Evolutionary conservation across 2,113 vertebrate genomes (phyloP), one percentile per base, ranked within the genome.

Genomic region (Ceratotherium simum): DNA sequence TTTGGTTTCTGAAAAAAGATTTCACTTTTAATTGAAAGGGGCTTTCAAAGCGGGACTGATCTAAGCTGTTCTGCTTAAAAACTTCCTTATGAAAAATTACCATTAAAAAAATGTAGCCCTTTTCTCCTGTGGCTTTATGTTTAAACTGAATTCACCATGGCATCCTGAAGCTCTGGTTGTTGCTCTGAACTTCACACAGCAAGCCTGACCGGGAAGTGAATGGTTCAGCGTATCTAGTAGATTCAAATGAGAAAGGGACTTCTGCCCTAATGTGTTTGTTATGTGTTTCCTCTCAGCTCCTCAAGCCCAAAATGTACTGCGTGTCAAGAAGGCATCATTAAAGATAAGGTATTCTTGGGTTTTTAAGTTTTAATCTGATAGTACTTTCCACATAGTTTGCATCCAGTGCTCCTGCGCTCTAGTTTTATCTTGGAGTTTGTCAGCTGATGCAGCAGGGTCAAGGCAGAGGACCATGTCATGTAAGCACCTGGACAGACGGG

Each of bases 251-350:
- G 39, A 46, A 48, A 16, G 16, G 20, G 69, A 12, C 82, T 33
- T 10, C 7, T 11, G 0, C 85, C 80, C 97, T 96, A 82, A 94
- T 69, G 13, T 13, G 46, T 67, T 18, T 94, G 0, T 21, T 93
- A 23, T 98, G 60, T 94, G 97, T 98, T 97, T 97, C 51, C 75
- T 87, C 94, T 56, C 96, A 99, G 99, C 98, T 98, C 98, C 56
- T 87, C 99, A 17, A 99, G 90, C 95, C 98, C 99, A 46, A 99
- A 99, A 94, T 99, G 99, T 90, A 98, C 98, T 42, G 98, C 99
- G 4, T 99, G 99, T 98, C 99, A 99, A 98, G 99, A 99, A 97
- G 98, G 95, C 98, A 98, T 99, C 98, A 67, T 98, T 70, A 99
- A 99, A 98, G 99, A 99, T 72, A 99, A 99, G 99, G 99, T 99